Percentiles rank a stretch among this genome's conserved stretches.
These are phyloP conservation scores for Mus caroli DNA, from an alignment of 2,797 vertebrate species.

Conservation along the genomic window DNA sequence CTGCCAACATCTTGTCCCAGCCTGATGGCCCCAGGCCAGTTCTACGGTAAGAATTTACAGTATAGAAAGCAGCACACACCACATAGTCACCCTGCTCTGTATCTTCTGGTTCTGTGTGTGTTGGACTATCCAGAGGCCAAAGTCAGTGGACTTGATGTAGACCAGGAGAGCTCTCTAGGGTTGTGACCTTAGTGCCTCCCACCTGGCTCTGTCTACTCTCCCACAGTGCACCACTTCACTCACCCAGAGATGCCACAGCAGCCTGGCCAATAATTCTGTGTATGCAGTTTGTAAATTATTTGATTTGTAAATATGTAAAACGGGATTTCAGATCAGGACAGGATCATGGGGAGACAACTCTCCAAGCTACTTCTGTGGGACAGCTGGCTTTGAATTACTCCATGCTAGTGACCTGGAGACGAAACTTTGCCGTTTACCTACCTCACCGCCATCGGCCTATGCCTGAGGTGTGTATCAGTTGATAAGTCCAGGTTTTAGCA, in stretches of 20 bases:
- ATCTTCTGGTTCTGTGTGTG: background rate
- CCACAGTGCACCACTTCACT: background rate
- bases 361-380: background rate
- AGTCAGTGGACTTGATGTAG: background rate
- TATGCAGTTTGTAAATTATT: background rate
- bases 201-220: background rate
- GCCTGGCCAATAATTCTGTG: background rate
- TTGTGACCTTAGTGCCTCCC: background rate
- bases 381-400: background rate
- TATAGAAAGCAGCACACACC: background rate
- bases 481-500: background rate
- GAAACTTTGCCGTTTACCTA: background rate
- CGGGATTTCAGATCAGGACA: background rate
- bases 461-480: background rate
- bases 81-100: background rate
- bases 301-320: background rate
- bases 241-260: background rate
- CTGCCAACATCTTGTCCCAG: background rate
- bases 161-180: background rate
- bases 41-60: background rate
- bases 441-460: background rate
- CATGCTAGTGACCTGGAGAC: background rate
- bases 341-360: background rate
- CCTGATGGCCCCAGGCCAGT: background rate
- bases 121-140: background rate